Evolutionary conservation across 2,797 vertebrate genomes (phyloP).

Genomic region (Pempheris klunzingeri): DNA sequence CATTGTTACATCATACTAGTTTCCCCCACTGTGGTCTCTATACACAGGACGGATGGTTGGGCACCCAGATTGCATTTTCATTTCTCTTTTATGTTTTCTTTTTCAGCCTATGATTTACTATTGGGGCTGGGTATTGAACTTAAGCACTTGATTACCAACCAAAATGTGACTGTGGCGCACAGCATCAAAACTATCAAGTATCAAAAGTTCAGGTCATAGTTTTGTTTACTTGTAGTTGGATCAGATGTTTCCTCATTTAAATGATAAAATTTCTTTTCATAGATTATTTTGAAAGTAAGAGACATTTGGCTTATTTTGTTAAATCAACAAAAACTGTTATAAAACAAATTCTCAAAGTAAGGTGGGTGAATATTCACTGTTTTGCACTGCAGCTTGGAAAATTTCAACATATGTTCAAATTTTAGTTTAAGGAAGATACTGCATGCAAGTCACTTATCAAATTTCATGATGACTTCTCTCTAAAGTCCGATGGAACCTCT

Average conservation of each 20-base stretch:
- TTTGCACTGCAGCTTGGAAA: neutral
- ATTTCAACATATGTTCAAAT: neutral
- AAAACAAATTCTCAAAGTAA: neutral
- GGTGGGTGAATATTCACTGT: neutral
- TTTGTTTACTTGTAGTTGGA: neutral
- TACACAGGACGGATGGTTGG: conserved; percentile 15
- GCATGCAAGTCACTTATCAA: neutral
- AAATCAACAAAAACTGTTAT: neutral
- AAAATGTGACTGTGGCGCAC: neutral
- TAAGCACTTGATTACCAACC: neutral
- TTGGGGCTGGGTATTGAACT: neutral
- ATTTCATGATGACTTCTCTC: neutral
- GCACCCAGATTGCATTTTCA: neutral
- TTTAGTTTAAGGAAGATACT: neutral
- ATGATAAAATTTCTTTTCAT: neutral
- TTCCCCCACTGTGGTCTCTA: conserved; percentile 1
- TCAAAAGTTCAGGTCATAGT: neutral
- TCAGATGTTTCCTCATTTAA: neutral
- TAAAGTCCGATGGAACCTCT: conserved; percentile 1
- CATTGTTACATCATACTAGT: neutral
- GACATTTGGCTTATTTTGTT: neutral
- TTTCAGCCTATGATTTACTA: neutral
- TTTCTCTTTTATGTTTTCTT: neutral
- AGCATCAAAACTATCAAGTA: neutral
- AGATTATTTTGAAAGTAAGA: neutral